These are phyloP conservation scores for Ceratosolen fusciceps DNA, from an alignment of 1,140 invertebrate species.

Conservation along the genomic window DNA sequence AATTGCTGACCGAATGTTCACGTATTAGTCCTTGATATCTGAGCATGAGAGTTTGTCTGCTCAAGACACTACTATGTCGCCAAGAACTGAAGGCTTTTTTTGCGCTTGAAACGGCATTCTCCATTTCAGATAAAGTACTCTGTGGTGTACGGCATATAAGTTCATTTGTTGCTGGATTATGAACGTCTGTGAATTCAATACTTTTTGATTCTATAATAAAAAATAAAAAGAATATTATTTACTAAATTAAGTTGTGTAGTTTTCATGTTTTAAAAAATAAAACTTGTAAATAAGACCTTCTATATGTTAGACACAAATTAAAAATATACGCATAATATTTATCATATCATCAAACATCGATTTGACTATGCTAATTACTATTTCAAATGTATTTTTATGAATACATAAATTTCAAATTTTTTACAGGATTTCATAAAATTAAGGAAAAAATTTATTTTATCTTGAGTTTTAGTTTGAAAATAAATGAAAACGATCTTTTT, in stretches of 20 bases:
- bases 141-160: conserved; percentile 89
- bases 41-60: conserved; percentile 96
- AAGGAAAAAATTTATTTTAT: too few relatives aligned
- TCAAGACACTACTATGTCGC: conserved; percentile 93
- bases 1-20: conserved; percentile 77
- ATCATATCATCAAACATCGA: too few relatives aligned
- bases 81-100: conserved; percentile 89
- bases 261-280: conserved; percentile 2
- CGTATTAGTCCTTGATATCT: conserved; percentile 87
- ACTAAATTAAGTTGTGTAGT: neutral
- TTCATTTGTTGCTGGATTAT: conserved; percentile 94
- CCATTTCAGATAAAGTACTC: conserved; percentile 92
- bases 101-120: conserved; percentile 88
- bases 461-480: too few relatives aligned
- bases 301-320: too few relatives aligned
- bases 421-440: too few relatives aligned
- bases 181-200: conserved; percentile 93
- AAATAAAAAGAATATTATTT: too few relatives aligned
- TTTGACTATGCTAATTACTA: too few relatives aligned
- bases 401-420: too few relatives aligned
- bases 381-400: too few relatives aligned
- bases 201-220: conserved; percentile 85
- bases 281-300: too few relatives aligned
- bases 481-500: too few relatives aligned
- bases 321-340: too few relatives aligned